Evolutionary conservation across 2,888 invertebrate species (phyloP).

Genomic region (Leptogaster cylindrica): DNA sequence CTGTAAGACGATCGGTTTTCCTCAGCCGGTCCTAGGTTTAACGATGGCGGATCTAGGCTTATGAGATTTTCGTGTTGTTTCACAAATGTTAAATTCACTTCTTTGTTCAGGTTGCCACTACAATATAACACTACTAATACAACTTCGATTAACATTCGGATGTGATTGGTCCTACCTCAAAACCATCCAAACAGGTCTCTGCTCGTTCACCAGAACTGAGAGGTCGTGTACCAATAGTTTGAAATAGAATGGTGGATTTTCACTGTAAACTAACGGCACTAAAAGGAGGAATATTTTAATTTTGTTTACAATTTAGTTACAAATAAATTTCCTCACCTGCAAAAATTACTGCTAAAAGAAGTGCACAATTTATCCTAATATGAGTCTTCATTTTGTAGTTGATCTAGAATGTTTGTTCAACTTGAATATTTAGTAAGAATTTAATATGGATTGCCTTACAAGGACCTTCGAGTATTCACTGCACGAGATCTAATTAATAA

Average conservation of each 20-base stretch:
- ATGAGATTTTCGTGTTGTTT: conserved; percentile 72
- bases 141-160: background rate
- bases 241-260: conserved; percentile 62
- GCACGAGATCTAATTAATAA: too few relatives aligned
- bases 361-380: too few relatives aligned
- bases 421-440: too few relatives aligned
- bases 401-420: too few relatives aligned
- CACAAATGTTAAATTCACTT: conserved; percentile 65
- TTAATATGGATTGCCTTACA: too few relatives aligned
- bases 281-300: too few relatives aligned
- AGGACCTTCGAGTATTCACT: conserved; percentile 16
- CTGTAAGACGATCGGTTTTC: conserved; percentile 61
- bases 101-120: conserved; percentile 52
- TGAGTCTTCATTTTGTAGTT: too few relatives aligned
- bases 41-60: conserved; percentile 64
- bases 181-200: conserved; percentile 65
- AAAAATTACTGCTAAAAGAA: too few relatives aligned
- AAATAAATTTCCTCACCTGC: too few relatives aligned
- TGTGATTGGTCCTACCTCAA: conserved; percentile 65
- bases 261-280: conserved; percentile 45
- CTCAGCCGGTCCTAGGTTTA: conserved; percentile 61
- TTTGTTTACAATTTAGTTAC: too few relatives aligned
- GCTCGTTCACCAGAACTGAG: conserved; percentile 66
- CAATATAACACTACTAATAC: background rate
- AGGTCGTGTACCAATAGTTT: conserved; percentile 67